Evolutionary conservation across 2,888 invertebrate species (phyloP).

Genomic region (Pycnomerus fuliginosus): DNA sequence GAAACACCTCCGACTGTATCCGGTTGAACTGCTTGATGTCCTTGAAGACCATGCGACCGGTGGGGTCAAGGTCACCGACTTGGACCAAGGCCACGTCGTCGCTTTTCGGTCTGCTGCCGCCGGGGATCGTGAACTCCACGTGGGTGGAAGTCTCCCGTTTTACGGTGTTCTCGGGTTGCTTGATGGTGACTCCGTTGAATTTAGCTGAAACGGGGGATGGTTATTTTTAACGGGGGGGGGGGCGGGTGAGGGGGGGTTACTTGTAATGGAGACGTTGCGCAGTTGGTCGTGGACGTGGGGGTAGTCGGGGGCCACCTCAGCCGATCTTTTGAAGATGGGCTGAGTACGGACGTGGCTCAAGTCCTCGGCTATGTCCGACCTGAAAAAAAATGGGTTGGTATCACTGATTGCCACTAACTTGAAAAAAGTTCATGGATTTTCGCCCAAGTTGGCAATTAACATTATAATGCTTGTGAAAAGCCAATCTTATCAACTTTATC

Average conservation of each 20-base stretch:
- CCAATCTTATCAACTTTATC: too few species aligned
- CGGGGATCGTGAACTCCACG: constrained; percentile 85
- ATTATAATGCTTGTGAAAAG: too few species aligned
- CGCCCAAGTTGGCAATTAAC: too few species aligned
- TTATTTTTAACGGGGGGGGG: too few species aligned
- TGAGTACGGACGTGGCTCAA: constrained; percentile 31
- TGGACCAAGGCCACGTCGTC: constrained; percentile 57
- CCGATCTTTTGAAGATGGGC: constrained; percentile 44
- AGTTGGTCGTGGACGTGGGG: constrained; percentile 88
- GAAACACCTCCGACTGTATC: constrained; percentile 95
- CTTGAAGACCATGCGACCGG: constrained; percentile 86
- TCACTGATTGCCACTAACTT: too few species aligned
- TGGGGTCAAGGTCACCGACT: constrained; percentile 58
- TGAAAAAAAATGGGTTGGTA: too few species aligned
- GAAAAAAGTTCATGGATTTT: too few species aligned
- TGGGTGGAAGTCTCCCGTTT: constrained; percentile 72
- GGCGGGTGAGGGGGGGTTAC: too few species aligned
- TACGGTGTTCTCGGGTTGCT: constrained; percentile 70
- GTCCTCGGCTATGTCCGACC: too few species aligned
- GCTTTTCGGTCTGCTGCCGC: constrained; percentile 60
- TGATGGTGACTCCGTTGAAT: constrained; percentile 39
- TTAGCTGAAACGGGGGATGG: constrained; percentile 34
- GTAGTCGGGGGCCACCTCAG: constrained; percentile 55
- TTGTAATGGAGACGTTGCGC: constrained; percentile 52
- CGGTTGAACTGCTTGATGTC: constrained; percentile 85